phyloP scores from a whole-genome alignment of 2,113 vertebrate genomes.

The Plotosus lineatus region DNA sequence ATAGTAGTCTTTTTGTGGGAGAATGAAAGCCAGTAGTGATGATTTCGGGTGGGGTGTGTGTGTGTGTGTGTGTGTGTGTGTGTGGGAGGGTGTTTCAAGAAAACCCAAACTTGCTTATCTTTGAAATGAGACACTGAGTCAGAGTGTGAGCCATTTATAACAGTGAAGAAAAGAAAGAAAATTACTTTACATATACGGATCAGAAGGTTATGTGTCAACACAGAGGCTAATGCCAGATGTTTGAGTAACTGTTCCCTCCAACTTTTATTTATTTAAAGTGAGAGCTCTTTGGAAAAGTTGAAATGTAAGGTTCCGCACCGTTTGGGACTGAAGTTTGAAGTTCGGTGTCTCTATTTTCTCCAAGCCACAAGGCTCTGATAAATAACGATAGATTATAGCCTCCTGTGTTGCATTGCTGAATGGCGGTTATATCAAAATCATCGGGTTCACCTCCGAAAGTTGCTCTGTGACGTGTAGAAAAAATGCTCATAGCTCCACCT shows the following conservation, averaged over 20 bases:
- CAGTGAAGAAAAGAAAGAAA: slow-evolving; percentile 22
- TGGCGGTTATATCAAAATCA: background rate
- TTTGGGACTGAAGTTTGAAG: background rate
- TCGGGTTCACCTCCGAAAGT: background rate
- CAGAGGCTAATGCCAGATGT: slow-evolving; percentile 11
- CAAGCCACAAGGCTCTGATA: background rate
- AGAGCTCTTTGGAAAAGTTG: background rate
- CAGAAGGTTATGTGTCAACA: slow-evolving; percentile 27
- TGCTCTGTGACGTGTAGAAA: background rate
- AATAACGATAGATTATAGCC: background rate
- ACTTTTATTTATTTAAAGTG: slow-evolving; percentile 16
- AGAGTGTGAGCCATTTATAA: slow-evolving; percentile 18
- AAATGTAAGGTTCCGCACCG: background rate
- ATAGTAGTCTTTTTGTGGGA: slow-evolving; percentile 35
- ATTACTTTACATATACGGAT: slow-evolving; percentile 32
- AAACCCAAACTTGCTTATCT: slow-evolving; percentile 20
- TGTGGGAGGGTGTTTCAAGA: too few relatives aligned
- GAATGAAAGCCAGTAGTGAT: slow-evolving; percentile 40
- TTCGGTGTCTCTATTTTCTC: background rate
- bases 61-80: too few relatives aligned
- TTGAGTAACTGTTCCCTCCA: slow-evolving; percentile 22
- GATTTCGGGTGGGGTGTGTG: slow-evolving; percentile 38
- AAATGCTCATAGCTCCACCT: slow-evolving; percentile 2
- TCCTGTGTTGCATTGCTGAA: background rate
- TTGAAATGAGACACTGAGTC: slow-evolving; percentile 38